Conservation (phyloP, 1,140 invertebrate genomes). For the Brachionus plicatilis region DNA sequence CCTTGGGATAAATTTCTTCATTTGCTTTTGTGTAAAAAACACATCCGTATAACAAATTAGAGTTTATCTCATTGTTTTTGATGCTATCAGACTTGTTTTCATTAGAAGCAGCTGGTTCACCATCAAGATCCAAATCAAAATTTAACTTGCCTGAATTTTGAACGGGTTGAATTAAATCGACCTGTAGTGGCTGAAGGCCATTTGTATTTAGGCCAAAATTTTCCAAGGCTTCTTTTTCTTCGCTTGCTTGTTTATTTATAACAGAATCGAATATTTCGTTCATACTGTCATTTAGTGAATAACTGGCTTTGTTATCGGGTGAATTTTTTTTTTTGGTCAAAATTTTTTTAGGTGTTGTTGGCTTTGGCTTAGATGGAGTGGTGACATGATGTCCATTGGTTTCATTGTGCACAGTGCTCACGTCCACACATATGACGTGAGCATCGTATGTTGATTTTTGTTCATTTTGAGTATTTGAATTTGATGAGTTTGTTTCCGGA, state of each 20-base stretch:
- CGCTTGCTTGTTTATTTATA: background rate
- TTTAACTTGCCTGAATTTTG: background rate
- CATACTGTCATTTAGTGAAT: slow-evolving; percentile 10
- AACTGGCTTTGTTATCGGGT: background rate
- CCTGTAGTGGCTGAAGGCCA: background rate
- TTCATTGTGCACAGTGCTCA: background rate
- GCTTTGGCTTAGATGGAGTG: background rate
- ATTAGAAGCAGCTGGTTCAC: background rate
- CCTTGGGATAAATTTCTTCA: background rate
- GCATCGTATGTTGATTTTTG: background rate
- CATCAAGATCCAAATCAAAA: background rate
- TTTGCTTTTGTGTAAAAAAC: slow-evolving; percentile 21
- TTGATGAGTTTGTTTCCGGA: background rate
- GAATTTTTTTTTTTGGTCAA: background rate
- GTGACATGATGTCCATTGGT: background rate
- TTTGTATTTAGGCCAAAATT: slow-evolving; percentile 12
- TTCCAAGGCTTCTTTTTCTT: background rate
- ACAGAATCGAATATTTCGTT: slow-evolving; percentile 39
- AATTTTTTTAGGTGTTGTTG: background rate
- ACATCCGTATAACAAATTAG: background rate
- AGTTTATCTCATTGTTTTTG: background rate
- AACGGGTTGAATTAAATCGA: slow-evolving; percentile 7
- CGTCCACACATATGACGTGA: background rate
- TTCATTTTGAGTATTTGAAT: background rate
- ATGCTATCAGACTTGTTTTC: background rate